Base-by-base conservation (phyloP, 2,113 vertebrate species). In the Probosciger aterrimus region DNA sequence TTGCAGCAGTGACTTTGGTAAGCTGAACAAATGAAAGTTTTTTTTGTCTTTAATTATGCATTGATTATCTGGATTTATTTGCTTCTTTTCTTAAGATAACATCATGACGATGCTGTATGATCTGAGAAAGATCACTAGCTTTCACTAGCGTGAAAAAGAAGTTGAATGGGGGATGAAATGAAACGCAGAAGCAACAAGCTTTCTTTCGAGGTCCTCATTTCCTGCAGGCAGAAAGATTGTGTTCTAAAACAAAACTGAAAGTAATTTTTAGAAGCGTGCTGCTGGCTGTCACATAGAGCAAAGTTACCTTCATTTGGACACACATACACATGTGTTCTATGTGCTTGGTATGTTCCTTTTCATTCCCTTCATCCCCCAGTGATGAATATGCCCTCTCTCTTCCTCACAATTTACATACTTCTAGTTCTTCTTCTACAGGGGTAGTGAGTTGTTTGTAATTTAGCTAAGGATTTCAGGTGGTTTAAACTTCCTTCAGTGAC, bases 1-100 rank as follows among this genome's bases (percentile, higher is more conserved):
- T 90, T 99, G 98, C 96, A 98, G 94, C 97, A 98, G 98, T 95
- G 98, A 99, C 88, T 98, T 99, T 93, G 98, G 98, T 99, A 96
- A 80, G 96, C 19, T 78, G 62, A 55, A 31, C 50, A 41, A 68
- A 64, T 7, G 18, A 10, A 44, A 55, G 12, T 67, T 9, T 49
- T 64, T 64, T 75, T 35, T 46, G 57, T 53, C 63, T 88, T 71
- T 81, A 31, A 46, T 80, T 81, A 37, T n/a, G 27, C 9, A 14
- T 84, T 39, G 49, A 44, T 75, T 59, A n/a, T 63, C 81, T 78
- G 47, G 19, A 57, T 79, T 82, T 80, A 59, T 68, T 85, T 94
- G 41, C 28, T 62, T 4, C 14, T 83, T 86, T 85, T 67, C 31
- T 31, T 35, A 44, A 69, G 83, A 60, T 39, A 57, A 27, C 5